Percentiles rank a stretch among this genome's conserved stretches.
Conservation (phyloP, 2,113 vertebrate species). For the Bubo bubo region DNA sequence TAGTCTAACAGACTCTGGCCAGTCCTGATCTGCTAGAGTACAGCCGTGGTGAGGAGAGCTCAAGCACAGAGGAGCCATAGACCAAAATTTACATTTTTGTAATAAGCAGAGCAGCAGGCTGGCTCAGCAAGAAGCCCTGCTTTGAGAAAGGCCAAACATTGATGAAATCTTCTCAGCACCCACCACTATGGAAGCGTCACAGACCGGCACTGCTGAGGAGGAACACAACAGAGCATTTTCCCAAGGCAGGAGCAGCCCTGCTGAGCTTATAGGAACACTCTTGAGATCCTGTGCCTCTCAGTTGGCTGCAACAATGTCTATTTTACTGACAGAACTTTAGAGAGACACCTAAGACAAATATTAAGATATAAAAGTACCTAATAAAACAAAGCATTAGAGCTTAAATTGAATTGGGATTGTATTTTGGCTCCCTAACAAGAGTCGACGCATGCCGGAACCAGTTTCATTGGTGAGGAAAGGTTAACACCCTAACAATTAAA, state of each 20-base stretch:
- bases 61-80: neutral
- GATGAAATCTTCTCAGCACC: neutral
- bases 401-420: neutral
- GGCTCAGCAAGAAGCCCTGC: neutral
- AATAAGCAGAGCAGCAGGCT: neutral
- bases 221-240: neutral
- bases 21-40: neutral
- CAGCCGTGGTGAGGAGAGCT: neutral
- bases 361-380: neutral
- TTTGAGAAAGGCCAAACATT: neutral
- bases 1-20: neutral
- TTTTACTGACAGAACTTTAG: neutral
- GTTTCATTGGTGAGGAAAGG: neutral
- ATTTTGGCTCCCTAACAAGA: neutral
- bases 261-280: neutral
- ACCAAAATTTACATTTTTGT: neutral
- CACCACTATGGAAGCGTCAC: neutral
- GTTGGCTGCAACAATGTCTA: neutral
- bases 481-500: neutral
- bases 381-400: neutral
- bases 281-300: neutral
- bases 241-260: neutral
- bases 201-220: neutral
- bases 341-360: neutral
- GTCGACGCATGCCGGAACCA: accelerated